These are phyloP conservation scores for Mythimna albipuncta DNA, from an alignment of 2,888 invertebrate genomes.

Conservation along the genomic window DNA sequence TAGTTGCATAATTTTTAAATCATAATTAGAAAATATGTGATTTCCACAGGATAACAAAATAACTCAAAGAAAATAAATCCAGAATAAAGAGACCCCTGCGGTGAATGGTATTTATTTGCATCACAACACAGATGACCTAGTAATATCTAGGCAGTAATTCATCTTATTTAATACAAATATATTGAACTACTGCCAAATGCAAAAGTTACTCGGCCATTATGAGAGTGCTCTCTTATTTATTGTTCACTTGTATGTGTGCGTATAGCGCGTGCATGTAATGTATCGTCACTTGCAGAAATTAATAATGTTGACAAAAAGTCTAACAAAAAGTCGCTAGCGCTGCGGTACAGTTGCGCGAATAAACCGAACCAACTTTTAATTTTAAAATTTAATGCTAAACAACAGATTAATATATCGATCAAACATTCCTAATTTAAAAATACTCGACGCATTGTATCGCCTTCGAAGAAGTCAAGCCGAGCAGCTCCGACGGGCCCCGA, in stretches of 20 bases:
- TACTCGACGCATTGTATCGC: conserved; percentile 47
- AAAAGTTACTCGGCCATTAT: conserved; percentile 70
- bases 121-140: conserved; percentile 56
- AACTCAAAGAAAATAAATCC: no score
- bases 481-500: conserved; percentile 55
- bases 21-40: background rate
- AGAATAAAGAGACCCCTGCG: background rate
- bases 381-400: conserved; percentile 14
- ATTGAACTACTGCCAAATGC: conserved; percentile 77
- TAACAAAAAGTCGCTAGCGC: conserved; percentile 39
- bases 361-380: conserved; percentile 22
- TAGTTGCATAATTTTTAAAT: background rate
- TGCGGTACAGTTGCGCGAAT: conserved; percentile 51
- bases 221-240: conserved; percentile 65
- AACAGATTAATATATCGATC: conserved; percentile 47
- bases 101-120: conserved; percentile 20
- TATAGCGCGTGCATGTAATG: conserved; percentile 35
- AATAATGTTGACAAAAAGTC: conserved; percentile 59
- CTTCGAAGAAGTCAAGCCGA: conserved; percentile 49
- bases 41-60: conserved; percentile 1
- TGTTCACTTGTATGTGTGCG: conserved; percentile 42
- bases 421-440: conserved; percentile 58
- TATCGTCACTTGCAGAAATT: conserved; percentile 55
- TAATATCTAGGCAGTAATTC: conserved; percentile 66
- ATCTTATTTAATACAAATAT: conserved; percentile 77